A percentile compares a stretch with the other conserved stretches of the same genome.
Evolutionary conservation across 2,888 invertebrate species (phyloP).

Genomic region (Gnatocerus cornutus): DNA sequence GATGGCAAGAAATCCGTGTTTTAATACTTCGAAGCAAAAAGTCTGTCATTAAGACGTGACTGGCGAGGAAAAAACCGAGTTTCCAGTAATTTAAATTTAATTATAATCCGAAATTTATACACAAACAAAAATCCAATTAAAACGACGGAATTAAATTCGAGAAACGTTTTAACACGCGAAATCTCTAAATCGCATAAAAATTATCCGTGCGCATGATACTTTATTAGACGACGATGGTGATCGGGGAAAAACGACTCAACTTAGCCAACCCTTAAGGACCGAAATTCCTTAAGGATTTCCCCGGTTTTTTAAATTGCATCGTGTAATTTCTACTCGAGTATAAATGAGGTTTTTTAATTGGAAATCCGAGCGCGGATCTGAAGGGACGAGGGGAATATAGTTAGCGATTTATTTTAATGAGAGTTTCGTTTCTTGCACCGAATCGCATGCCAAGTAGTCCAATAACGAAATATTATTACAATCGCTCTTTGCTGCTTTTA

Average conservation of each 20-base stretch:
- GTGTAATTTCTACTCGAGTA: slow-evolving; percentile 70
- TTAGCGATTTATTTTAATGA: slow-evolving; percentile 67
- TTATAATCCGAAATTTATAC: slow-evolving; percentile 67
- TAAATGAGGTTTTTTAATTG: slow-evolving; percentile 72
- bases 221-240: slow-evolving; percentile 66
- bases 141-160: slow-evolving; percentile 69
- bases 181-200: slow-evolving; percentile 71
- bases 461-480: slow-evolving; percentile 57
- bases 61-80: slow-evolving; percentile 55
- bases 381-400: slow-evolving; percentile 51
- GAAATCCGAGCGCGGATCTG: slow-evolving; percentile 67
- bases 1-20: slow-evolving; percentile 31
- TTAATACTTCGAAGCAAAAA: slow-evolving; percentile 46
- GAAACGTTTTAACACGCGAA: slow-evolving; percentile 70
- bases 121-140: slow-evolving; percentile 71
- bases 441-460: slow-evolving; percentile 57
- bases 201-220: slow-evolving; percentile 71
- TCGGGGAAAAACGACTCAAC: slow-evolving; percentile 62
- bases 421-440: slow-evolving; percentile 61
- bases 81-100: slow-evolving; percentile 64
- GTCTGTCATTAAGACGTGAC: slow-evolving; percentile 48
- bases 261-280: slow-evolving; percentile 60
- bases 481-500: slow-evolving; percentile 49
- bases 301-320: slow-evolving; percentile 69
- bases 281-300: slow-evolving; percentile 60